Evolutionary conservation across 2,113 vertebrate species (phyloP), one percentile per base, ranked within the genome.

Genomic region (Mesoclemmys tuberculata): DNA sequence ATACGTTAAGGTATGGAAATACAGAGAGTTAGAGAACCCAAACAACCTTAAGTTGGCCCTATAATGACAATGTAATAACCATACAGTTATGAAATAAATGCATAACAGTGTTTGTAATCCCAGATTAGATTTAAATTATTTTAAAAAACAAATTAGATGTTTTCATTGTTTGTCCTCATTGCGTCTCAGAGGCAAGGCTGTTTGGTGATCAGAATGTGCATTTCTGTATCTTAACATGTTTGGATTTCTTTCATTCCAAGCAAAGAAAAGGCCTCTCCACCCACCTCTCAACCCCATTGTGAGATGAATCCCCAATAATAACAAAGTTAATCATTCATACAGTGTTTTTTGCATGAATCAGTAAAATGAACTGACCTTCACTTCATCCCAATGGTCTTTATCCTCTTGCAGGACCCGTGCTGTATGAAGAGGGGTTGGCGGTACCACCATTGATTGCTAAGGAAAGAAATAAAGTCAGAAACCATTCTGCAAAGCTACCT

Each of bases 301-400:
- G 64, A 3, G 29, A 88, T 88, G 82, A 93, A 92, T 78, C 46
- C 21, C 90, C 79, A 85, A 86, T 80, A 79, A 35, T 2, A 44
- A 22, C 7, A 35, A n/a, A n/a, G 38, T 8, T 64, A 71, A 71
- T 71, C 21, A 71, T 38, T 71, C 64, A 71, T 10, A 18, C n/a
- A 71, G 64, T 35, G 48, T 80, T 92, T 41, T 82, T 5, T 46
- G 31, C 51, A 52, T 52, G 51, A 52, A 52, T 52, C 51, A 52
- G 51, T 52, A 52, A 52, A 52, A 52, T 52, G 16, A 52, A 95
- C 99, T 98, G 80, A 99, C 99, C 99, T 99, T 99, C 82, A 99
- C 99, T 84, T 99, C 99, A 80, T 99, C 99, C 99, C 99, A 99
- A 97, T 99, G 98, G 96, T 99, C 99, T 96, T 97, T 99, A 97